Evolutionary conservation across 1,140 invertebrate species (phyloP).

Genomic region (Drosophila carrolli): DNA sequence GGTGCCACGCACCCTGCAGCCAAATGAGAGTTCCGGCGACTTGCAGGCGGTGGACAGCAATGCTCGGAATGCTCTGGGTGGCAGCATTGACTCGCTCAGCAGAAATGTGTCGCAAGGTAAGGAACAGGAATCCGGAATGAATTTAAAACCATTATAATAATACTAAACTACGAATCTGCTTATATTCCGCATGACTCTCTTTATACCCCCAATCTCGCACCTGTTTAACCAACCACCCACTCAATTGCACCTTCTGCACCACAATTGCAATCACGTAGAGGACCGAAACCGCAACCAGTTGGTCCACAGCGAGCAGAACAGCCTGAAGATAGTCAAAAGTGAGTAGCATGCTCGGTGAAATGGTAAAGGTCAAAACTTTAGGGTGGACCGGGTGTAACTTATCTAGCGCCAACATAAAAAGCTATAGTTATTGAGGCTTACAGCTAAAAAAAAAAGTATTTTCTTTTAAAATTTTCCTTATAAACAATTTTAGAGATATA

Average conservation of each 20-base stretch:
- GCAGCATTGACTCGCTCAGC: conserved; percentile 82
- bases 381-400: conserved; percentile 11
- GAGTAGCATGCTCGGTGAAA: conserved; percentile 54
- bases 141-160: too few relatives aligned
- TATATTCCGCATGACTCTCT: conserved; percentile 45
- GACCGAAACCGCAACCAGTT: conserved; percentile 57
- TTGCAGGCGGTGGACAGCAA: conserved; percentile 68
- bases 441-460: too few relatives aligned
- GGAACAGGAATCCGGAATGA: neutral
- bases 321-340: conserved; percentile 75
- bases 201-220: conserved; percentile 33
- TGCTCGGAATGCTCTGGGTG: conserved; percentile 67
- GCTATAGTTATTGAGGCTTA: too few relatives aligned
- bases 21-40: conserved; percentile 82
- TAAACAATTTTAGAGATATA: too few relatives aligned
- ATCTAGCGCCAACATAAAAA: too few relatives aligned
- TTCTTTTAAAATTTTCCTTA: too few relatives aligned
- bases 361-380: neutral
- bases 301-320: conserved; percentile 47
- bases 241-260: conserved; percentile 58
- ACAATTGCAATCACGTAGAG: conserved; percentile 54
- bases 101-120: conserved; percentile 83
- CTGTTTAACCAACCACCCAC: conserved; percentile 40
- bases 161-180: conserved; percentile 22
- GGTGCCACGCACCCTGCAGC: conserved; percentile 74